These are phyloP conservation scores for Caerostris extrusa DNA, from an alignment of 1,140 invertebrate species.

Conservation along the genomic window DNA sequence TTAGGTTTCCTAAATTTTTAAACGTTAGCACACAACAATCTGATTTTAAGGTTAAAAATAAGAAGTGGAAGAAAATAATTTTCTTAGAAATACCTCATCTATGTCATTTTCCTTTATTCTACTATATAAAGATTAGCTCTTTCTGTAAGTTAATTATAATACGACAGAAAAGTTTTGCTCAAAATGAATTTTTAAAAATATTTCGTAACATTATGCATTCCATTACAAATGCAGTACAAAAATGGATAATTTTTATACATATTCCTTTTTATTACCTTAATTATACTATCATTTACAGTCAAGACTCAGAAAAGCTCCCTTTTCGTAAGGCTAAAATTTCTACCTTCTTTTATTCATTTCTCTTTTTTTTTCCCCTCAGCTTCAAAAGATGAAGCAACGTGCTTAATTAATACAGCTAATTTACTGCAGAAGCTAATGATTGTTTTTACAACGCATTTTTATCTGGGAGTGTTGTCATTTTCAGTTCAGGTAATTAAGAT, in stretches of 20 bases:
- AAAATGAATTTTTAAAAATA: too few relatives aligned
- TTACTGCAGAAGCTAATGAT: conserved; percentile 15
- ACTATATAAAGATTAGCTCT: too few relatives aligned
- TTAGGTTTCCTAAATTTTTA: too few relatives aligned
- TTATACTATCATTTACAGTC: neutral
- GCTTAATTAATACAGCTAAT: conserved; percentile 29
- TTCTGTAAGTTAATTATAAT: too few relatives aligned
- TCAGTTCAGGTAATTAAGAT: neutral
- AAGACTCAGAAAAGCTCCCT: neutral
- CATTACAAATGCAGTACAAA: neutral
- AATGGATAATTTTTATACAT: neutral
- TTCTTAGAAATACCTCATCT: too few relatives aligned
- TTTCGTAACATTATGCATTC: too few relatives aligned
- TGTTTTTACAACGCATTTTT: conserved; percentile 8
- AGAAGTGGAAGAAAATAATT: too few relatives aligned
- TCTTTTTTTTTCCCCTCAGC: neutral
- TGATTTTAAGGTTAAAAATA: too few relatives aligned
- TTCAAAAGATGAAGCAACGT: neutral
- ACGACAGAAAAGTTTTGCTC: too few relatives aligned
- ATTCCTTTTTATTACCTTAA: neutral
- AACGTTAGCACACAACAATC: too few relatives aligned
- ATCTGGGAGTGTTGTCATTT: neutral
- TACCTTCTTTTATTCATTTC: neutral
- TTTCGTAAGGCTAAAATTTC: neutral
- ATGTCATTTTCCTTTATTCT: too few relatives aligned